Evolutionary conservation across 1,140 invertebrate genomes (phyloP).

Genomic region (Zaprionus ornatus): DNA sequence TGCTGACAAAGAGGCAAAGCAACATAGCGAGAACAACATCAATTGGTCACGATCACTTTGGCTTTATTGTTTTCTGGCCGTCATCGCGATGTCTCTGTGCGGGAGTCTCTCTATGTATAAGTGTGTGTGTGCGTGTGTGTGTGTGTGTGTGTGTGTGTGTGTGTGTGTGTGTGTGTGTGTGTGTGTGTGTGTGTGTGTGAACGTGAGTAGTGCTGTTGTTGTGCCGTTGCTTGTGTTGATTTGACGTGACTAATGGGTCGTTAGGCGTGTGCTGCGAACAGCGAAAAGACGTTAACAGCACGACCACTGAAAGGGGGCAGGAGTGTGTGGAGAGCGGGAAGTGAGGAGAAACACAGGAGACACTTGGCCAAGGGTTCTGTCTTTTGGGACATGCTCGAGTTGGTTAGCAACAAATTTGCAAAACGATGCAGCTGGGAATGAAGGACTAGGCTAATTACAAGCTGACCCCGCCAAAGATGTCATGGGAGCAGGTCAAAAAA

Average conservation of each 20-base stretch:
- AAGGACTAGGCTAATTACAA: conserved; percentile 49
- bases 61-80: conserved; percentile 60
- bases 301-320: background rate
- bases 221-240: conserved; percentile 61
- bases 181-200: conserved; percentile 32
- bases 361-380: background rate
- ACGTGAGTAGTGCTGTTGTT: conserved; percentile 32
- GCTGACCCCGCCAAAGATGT: conserved; percentile 32
- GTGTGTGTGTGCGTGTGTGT: conserved; percentile 9
- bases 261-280: conserved; percentile 56
- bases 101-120: background rate
- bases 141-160: conserved; percentile 13
- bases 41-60: conserved; percentile 80
- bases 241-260: conserved; percentile 78
- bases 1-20: conserved; percentile 46
- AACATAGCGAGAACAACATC: conserved; percentile 21
- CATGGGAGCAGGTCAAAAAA: conserved; percentile 24
- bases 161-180: background rate
- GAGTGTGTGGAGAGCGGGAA: background rate
- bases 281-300: conserved; percentile 31
- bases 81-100: conserved; percentile 42
- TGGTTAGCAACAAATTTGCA: conserved; percentile 53
- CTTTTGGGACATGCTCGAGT: conserved; percentile 39
- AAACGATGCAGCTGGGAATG: conserved; percentile 33
- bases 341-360: background rate